These are phyloP conservation scores for Camponotus floridanus DNA, from an alignment of 1,140 invertebrate genomes.

Conservation along the genomic window DNA sequence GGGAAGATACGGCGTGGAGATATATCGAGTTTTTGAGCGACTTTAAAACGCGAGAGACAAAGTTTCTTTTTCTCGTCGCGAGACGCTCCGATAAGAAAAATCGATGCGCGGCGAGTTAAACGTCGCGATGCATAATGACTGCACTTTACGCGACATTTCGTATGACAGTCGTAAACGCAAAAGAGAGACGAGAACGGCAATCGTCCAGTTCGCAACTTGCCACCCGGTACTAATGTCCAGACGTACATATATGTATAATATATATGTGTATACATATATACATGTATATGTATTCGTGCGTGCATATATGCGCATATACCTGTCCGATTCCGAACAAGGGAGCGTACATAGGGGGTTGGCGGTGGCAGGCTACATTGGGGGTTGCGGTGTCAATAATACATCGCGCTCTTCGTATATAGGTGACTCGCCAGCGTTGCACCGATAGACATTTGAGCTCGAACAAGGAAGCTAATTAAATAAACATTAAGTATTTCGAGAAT, in stretches of 20 bases:
- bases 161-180: constrained; percentile 48
- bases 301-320: constrained; percentile 74
- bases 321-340: constrained; percentile 81
- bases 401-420: constrained; percentile 79
- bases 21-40: constrained; percentile 45
- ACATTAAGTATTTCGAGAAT: background rate
- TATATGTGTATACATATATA: background rate
- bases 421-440: constrained; percentile 72
- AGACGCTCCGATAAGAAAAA: constrained; percentile 54
- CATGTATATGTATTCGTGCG: background rate
- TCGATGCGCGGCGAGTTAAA: constrained; percentile 55
- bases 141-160: constrained; percentile 56
- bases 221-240: constrained; percentile 61
- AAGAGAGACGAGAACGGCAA: constrained; percentile 32
- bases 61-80: constrained; percentile 48
- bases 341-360: constrained; percentile 76
- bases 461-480: constrained; percentile 49
- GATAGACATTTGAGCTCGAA: constrained; percentile 54
- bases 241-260: background rate
- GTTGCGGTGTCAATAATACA: constrained; percentile 83
- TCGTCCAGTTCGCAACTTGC: constrained; percentile 58
- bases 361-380: constrained; percentile 81
- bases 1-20: background rate
- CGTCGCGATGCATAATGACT: constrained; percentile 55
- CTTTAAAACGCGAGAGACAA: constrained; percentile 34